Evolutionary conservation across 2,113 vertebrate genomes (phyloP).

Genomic region (Pantherophis guttatus): DNA sequence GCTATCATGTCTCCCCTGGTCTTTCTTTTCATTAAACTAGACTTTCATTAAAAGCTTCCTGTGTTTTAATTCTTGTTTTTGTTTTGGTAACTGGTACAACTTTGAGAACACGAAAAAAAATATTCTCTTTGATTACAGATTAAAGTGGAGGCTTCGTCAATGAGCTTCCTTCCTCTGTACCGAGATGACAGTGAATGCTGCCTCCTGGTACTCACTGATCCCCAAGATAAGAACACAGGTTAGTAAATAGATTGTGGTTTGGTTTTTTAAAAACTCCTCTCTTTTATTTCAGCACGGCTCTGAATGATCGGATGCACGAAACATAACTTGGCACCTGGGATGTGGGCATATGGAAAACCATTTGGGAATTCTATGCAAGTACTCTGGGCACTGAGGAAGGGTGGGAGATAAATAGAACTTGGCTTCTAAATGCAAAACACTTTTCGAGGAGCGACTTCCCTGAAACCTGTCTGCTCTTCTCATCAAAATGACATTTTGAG

Average conservation of each 20-base stretch:
- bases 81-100: not conserved
- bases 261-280: too few relatives aligned
- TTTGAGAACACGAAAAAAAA: not conserved
- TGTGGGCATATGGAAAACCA: not conserved
- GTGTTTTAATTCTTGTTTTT: not conserved
- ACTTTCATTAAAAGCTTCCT: not conserved
- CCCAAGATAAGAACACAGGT: constrained; percentile 73
- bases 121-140: constrained; percentile 59
- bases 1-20: too few relatives aligned
- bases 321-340: not conserved
- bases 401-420: not conserved
- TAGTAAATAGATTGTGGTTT: constrained; percentile 28
- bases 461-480: not conserved
- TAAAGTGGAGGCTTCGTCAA: constrained; percentile 61
- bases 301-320: not conserved
- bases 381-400: not conserved
- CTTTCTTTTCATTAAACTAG: too few relatives aligned
- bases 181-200: constrained; percentile 60
- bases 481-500: not conserved
- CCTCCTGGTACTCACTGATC: constrained; percentile 70
- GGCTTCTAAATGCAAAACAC: too few relatives aligned
- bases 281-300: too few relatives aligned
- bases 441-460: not conserved
- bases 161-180: constrained; percentile 63
- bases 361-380: not conserved